Evolutionary conservation across 2,113 vertebrate species (phyloP).

Genomic region (Chelonoidis abingdonii): DNA sequence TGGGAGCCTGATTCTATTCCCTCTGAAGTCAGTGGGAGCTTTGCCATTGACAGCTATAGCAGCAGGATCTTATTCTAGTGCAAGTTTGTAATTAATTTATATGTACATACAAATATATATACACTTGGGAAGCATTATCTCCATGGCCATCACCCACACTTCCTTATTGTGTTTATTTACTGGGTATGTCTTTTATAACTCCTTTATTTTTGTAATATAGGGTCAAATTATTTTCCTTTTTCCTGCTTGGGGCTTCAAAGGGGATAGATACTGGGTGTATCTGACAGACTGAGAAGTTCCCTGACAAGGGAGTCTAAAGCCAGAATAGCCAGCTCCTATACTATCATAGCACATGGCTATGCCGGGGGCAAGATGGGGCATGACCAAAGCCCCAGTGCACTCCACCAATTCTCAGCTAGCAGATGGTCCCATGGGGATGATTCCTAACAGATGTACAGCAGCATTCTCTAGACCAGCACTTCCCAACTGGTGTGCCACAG

Average conservation of each 20-base stretch:
- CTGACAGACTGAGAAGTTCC: neutral
- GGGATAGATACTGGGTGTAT: neutral
- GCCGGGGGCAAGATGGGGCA: neutral
- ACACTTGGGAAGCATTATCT: neutral
- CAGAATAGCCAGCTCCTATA: neutral
- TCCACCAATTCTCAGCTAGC: neutral
- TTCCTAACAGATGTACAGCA: neutral
- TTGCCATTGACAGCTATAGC: conserved; percentile 1
- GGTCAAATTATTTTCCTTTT: neutral
- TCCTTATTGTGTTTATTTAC: neutral
- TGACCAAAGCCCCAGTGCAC: neutral
- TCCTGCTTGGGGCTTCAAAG: neutral
- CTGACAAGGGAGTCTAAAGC: neutral
- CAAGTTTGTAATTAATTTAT: neutral
- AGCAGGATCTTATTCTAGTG: neutral
- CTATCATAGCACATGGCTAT: accelerated
- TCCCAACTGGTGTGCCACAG: no score
- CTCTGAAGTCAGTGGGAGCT: neutral
- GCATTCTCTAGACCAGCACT: no score
- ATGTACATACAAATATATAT: neutral
- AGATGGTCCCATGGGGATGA: neutral
- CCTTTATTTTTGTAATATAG: neutral
- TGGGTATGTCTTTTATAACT: neutral
- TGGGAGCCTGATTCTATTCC: conserved; percentile 5
- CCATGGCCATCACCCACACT: accelerated